Conservation (phyloP, 2,797 vertebrate species). For the Cossypha caffra region DNA sequence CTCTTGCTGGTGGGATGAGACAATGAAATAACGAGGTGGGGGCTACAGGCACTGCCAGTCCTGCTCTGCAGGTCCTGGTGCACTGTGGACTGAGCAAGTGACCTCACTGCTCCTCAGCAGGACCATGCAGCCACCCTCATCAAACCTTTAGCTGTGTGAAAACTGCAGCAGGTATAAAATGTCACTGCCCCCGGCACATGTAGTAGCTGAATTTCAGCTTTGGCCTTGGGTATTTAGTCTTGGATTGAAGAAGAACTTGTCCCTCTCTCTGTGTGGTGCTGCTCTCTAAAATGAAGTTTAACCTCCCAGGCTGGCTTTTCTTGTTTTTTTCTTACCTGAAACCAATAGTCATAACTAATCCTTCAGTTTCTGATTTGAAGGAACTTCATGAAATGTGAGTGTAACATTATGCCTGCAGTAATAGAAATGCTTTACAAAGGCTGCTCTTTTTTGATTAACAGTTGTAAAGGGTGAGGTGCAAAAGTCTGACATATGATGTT, state of each 20-base stretch:
- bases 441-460: not conserved
- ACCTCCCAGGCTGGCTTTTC: not conserved
- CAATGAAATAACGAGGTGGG: not conserved
- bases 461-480: not conserved
- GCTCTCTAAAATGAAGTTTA: not conserved
- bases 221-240: not conserved
- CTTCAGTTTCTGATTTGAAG: not conserved
- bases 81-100: not conserved
- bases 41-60: not conserved
- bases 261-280: not conserved
- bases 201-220: not conserved
- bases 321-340: not conserved
- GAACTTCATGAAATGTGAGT: not conserved
- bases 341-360: not conserved
- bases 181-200: not conserved
- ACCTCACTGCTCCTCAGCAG: not conserved
- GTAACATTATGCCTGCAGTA: not conserved
- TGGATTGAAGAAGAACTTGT: not conserved
- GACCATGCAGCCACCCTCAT: accelerated
- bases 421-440: not conserved
- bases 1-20: not conserved
- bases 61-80: not conserved
- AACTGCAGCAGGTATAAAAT: not conserved
- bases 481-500: not conserved
- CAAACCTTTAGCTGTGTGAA: not conserved